These are phyloP conservation scores for Oppia nitens DNA, from an alignment of 1,140 invertebrate species.

Conservation along the genomic window DNA sequence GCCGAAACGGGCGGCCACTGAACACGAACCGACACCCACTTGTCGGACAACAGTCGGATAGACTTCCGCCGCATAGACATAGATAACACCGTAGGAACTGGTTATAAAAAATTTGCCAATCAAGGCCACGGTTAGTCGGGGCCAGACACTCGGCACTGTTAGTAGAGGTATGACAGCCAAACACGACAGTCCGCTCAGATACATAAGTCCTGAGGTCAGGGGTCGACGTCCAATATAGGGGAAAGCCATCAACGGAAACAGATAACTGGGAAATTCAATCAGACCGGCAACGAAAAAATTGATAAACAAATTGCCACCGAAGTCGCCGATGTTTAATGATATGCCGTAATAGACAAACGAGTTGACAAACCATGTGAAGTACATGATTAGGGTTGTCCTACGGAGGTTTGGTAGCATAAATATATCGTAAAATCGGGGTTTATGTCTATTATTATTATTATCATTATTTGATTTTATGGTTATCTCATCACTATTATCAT, in stretches of 20 bases:
- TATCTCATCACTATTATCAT: no score
- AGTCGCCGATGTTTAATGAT: not conserved
- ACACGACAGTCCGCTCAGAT: not conserved
- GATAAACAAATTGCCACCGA: not conserved
- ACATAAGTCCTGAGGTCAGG: not conserved
- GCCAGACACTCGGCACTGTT: not conserved
- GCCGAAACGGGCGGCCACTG: slow-evolving; percentile 54
- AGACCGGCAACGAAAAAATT: not conserved
- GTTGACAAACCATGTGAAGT: slow-evolving; percentile 10
- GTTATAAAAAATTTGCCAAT: slow-evolving; percentile 65
- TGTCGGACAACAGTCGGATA: slow-evolving; percentile 70
- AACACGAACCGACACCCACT: slow-evolving; percentile 58
- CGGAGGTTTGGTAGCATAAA: not conserved
- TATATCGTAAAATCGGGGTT: not conserved
- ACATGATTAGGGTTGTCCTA: slow-evolving; percentile 14
- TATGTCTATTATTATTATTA: not conserved
- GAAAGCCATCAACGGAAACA: not conserved
- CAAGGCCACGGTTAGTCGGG: slow-evolving; percentile 41
- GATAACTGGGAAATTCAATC: not conserved
- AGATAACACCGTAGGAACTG: slow-evolving; percentile 67
- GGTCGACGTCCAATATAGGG: not conserved
- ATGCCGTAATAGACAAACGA: not conserved
- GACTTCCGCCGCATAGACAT: slow-evolving; percentile 74
- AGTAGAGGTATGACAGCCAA: not conserved
- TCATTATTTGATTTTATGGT: no score